Evolutionary conservation across 1,140 invertebrate species (phyloP).

Genomic region (Ectropis grisescens): DNA sequence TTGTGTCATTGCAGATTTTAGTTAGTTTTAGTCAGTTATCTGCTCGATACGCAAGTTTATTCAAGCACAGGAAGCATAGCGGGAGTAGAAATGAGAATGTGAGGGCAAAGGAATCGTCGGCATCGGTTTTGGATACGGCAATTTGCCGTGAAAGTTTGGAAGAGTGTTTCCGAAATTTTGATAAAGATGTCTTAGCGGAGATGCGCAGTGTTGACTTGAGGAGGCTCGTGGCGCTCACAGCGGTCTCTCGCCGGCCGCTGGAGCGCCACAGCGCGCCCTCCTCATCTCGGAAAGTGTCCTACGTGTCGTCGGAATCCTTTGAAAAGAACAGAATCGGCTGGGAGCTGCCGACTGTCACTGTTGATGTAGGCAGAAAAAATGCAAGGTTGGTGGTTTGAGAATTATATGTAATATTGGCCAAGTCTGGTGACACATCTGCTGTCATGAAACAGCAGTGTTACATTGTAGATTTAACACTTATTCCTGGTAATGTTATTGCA

Average conservation of each 20-base stretch:
- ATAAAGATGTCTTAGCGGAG: conserved; percentile 51
- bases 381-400: conserved; percentile 19
- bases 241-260: conserved; percentile 14
- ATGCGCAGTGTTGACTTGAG: conserved; percentile 47
- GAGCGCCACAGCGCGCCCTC: conserved; percentile 14
- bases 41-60: conserved; percentile 52
- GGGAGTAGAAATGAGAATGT: conserved; percentile 45
- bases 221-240: conserved; percentile 22
- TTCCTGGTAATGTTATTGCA: too few species aligned
- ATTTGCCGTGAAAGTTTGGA: conserved; percentile 51
- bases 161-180: conserved; percentile 52
- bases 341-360: conserved; percentile 30
- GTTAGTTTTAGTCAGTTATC: conserved; percentile 64
- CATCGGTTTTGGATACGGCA: conserved; percentile 28
- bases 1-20: conserved; percentile 58
- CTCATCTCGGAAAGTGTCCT: conserved; percentile 45
- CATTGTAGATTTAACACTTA: too few species aligned
- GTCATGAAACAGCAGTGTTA: too few species aligned
- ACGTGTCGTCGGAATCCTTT: conserved; percentile 49
- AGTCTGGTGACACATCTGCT: too few species aligned
- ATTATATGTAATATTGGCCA: too few species aligned
- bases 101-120: conserved; percentile 31
- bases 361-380: conserved; percentile 26
- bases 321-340: conserved; percentile 58
- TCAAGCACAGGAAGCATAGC: conserved; percentile 55